Evolutionary conservation across 2,888 invertebrate genomes (phyloP).

Genomic region (Catonia carolina): DNA sequence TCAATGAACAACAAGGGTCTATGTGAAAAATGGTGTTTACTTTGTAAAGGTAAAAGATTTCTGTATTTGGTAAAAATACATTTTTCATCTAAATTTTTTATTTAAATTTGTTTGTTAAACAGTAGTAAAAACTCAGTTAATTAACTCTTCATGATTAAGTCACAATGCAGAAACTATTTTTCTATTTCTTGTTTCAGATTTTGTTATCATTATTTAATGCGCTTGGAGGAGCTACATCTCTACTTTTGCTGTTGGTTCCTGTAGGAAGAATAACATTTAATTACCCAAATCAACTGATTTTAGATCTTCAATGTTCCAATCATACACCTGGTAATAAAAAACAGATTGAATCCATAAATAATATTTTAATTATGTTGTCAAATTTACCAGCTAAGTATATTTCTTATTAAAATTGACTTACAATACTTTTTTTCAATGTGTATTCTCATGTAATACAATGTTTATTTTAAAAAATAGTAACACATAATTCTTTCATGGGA

Average conservation of each 20-base stretch:
- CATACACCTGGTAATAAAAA: conserved; percentile 22
- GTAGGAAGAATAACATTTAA: conserved; percentile 60
- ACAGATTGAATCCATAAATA: too few relatives aligned
- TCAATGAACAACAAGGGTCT: too few relatives aligned
- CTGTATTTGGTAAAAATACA: too few relatives aligned
- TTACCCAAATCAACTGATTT: conserved; percentile 54
- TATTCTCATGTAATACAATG: too few relatives aligned
- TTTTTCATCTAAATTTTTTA: too few relatives aligned
- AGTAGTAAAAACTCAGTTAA: too few relatives aligned
- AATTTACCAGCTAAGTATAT: not conserved
- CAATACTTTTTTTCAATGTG: not conserved
- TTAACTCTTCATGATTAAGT: too few relatives aligned
- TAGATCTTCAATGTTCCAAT: conserved; percentile 50
- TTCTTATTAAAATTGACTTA: not conserved
- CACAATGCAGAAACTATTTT: not conserved
- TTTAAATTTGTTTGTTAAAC: too few relatives aligned
- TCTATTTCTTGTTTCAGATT: conserved; percentile 46
- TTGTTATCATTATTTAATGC: conserved; percentile 60
- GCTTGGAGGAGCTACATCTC: conserved; percentile 58
- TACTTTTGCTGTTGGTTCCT: conserved; percentile 62
- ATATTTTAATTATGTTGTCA: conserved; percentile 2
- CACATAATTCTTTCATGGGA: too few relatives aligned
- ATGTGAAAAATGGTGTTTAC: too few relatives aligned
- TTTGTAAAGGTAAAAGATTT: too few relatives aligned
- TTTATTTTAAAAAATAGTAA: too few relatives aligned